These are phyloP conservation scores for Nomada hirtipes DNA, from an alignment of 2,888 invertebrate species.

Conservation along the genomic window DNA sequence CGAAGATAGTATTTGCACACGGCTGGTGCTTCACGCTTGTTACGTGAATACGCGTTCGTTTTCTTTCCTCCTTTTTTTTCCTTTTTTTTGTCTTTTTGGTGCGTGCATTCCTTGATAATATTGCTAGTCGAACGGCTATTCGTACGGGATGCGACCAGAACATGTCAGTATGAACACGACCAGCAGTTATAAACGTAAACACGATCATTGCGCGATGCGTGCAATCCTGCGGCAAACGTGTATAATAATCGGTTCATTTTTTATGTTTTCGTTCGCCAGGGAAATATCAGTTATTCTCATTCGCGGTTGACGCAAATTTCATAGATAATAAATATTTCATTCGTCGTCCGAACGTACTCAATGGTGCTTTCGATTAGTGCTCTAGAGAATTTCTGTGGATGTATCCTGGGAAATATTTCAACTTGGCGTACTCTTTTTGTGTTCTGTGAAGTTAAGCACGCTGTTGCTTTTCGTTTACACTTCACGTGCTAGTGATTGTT, in stretches of 20 bases:
- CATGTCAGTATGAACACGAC: slow-evolving; percentile 43
- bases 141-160: slow-evolving; percentile 14
- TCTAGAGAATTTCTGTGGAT: background rate
- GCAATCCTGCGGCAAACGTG: slow-evolving; percentile 1
- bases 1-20: background rate
- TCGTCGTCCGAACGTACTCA: background rate
- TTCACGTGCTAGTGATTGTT: slow-evolving; percentile 3
- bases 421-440: background rate
- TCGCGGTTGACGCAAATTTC: background rate
- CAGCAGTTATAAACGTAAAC: slow-evolving; percentile 42
- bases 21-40: background rate
- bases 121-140: slow-evolving; percentile 47
- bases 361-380: slow-evolving; percentile 15
- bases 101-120: background rate
- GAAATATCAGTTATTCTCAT: slow-evolving; percentile 12
- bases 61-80: background rate
- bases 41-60: background rate
- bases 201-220: slow-evolving; percentile 10
- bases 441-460: background rate
- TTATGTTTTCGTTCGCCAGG: background rate
- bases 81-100: background rate
- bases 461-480: background rate
- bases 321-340: background rate
- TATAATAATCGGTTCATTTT: background rate
- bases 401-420: background rate